Percentiles rank a stretch among this genome's conserved stretches.
Conservation (phyloP, 2,888 invertebrate genomes). For the Latrodectus hesperus region DNA sequence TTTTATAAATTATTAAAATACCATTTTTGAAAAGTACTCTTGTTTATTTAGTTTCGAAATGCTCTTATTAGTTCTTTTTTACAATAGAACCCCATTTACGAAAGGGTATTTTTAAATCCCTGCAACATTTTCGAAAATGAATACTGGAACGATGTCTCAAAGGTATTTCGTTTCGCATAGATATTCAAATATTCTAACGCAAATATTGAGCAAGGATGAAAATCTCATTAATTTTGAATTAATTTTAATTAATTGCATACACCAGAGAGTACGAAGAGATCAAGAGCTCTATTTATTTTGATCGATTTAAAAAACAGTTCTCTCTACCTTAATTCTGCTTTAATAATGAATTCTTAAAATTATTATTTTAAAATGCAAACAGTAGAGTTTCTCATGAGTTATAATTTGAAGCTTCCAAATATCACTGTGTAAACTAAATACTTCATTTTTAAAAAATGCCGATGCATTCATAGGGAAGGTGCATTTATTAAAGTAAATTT, state of each 20-base stretch:
- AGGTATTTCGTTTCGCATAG: neutral
- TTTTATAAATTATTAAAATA: no score
- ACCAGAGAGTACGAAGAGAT: neutral
- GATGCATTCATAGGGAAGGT: no score
- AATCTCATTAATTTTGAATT: constrained; percentile 5
- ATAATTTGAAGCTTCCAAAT: no score
- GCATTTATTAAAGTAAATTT: no score
- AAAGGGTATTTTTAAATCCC: neutral
- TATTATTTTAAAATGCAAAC: constrained; percentile 3
- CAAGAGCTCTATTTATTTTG: neutral
- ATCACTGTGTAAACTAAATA: no score
- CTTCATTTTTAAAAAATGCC: no score
- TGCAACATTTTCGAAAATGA: neutral
- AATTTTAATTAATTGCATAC: neutral
- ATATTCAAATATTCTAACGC: neutral
- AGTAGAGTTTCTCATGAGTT: neutral
- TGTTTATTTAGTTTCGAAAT: no score
- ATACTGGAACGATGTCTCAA: neutral
- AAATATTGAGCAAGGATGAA: neutral
- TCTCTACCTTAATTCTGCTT: neutral
- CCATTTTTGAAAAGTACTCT: no score
- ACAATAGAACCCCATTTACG: neutral
- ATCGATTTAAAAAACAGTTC: neutral
- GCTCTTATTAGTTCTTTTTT: neutral
- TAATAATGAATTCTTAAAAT: neutral